These are phyloP conservation scores for Drosophila percnosoma DNA, from an alignment of 2,888 invertebrate species.

Conservation along the genomic window DNA sequence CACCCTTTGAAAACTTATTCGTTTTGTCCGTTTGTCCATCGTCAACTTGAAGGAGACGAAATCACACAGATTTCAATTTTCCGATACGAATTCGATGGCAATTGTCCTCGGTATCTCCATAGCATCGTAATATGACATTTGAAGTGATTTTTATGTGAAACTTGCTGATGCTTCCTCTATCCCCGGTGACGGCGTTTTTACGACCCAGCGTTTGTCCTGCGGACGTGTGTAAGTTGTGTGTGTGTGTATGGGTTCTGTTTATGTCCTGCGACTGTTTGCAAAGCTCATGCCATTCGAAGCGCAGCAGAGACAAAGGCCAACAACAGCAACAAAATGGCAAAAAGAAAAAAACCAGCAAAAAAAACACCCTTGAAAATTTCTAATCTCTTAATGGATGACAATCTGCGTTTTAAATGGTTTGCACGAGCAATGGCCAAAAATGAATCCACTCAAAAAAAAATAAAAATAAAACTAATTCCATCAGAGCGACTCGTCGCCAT, in stretches of 20 bases:
- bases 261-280: slow-evolving; percentile 67
- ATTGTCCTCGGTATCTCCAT: slow-evolving; percentile 67
- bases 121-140: slow-evolving; percentile 78
- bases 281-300: slow-evolving; percentile 68
- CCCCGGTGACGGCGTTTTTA: slow-evolving; percentile 61
- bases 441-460: slow-evolving; percentile 44
- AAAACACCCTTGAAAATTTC: slow-evolving; percentile 80
- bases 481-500: slow-evolving; percentile 61
- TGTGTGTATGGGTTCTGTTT: slow-evolving; percentile 38
- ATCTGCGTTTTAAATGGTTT: slow-evolving; percentile 82
- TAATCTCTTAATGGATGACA: slow-evolving; percentile 81
- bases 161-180: slow-evolving; percentile 76
- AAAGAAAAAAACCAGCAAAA: slow-evolving; percentile 14
- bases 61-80: slow-evolving; percentile 78
- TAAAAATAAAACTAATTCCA: slow-evolving; percentile 81
- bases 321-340: slow-evolving; percentile 18
- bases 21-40: slow-evolving; percentile 52
- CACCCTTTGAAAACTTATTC: slow-evolving; percentile 65
- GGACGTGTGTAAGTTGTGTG: slow-evolving; percentile 31
- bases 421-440: slow-evolving; percentile 60
- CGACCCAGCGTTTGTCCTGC: slow-evolving; percentile 55
- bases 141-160: slow-evolving; percentile 81
- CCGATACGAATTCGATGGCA: slow-evolving; percentile 78
- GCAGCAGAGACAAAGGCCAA: slow-evolving; percentile 70
- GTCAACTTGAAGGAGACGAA: slow-evolving; percentile 47